Conservation (phyloP, 2,888 invertebrate genomes). For the Pyrochroa serraticornis region DNA sequence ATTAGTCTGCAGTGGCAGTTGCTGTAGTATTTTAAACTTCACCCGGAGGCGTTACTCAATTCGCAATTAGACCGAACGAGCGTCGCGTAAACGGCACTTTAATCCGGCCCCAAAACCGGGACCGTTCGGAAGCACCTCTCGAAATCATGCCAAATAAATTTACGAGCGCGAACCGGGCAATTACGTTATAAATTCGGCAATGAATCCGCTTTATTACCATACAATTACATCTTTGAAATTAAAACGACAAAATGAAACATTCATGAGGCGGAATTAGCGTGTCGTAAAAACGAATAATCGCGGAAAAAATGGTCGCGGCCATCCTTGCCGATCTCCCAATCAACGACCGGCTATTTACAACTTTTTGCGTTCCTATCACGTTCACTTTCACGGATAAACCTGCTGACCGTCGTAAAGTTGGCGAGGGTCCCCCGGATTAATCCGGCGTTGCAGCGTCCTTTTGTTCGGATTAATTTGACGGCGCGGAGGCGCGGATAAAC, state of each 20-base stretch:
- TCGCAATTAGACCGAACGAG: slow-evolving; percentile 6
- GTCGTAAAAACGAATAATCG: no score
- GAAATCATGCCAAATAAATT: slow-evolving; percentile 3
- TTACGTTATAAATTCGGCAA: not conserved
- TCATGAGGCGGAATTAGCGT: not conserved
- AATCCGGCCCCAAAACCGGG: not conserved
- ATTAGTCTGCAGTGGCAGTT: not conserved
- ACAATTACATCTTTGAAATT: not conserved
- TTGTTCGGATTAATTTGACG: slow-evolving; percentile 9
- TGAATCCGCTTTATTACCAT: not conserved
- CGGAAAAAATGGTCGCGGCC: no score
- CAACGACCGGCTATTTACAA: no score
- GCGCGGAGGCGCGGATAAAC: slow-evolving; percentile 11
- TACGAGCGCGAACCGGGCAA: not conserved
- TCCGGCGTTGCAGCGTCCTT: slow-evolving; percentile 11
- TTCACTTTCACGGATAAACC: not conserved
- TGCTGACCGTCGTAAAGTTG: slow-evolving; percentile 20
- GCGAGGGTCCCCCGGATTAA: slow-evolving; percentile 11
- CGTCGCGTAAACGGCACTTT: slow-evolving; percentile 2
- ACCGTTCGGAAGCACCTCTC: not conserved
- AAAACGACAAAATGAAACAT: not conserved
- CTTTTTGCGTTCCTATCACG: slow-evolving; percentile 10
- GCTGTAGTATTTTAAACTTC: slow-evolving; percentile 3
- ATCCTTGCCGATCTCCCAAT: no score
- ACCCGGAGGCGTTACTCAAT: slow-evolving; percentile 7